Evolutionary conservation across 2,797 vertebrate species (phyloP), one percentile per base, ranked within the genome.

Genomic region (Clarias laeviceps): DNA sequence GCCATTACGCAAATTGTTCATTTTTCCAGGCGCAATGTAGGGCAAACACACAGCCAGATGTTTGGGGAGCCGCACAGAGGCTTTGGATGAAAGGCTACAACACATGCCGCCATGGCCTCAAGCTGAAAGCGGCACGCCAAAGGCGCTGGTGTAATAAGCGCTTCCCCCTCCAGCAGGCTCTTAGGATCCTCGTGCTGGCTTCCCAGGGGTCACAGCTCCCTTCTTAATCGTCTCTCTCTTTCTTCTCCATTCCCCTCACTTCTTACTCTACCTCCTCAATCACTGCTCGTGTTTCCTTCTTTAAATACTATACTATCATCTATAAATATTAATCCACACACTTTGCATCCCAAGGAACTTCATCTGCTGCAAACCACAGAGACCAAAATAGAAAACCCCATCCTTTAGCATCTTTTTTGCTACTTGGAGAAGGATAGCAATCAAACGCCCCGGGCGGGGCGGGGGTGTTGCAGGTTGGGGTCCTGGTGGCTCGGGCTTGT

Each of bases 11-110:
- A 86, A 88, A 89, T 89, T 85, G 89, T 87, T 84, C 77, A 61
- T 85, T 88, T 81, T 91, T 89, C 85, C 61, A 82, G 85, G 83
- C 84, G 1, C 59, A 40, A 85, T 89, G 90, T 87, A 83, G 88
- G 89, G 86, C 90, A 89, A 91, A 87, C 40, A 83, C 87, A 84
- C 65, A 82, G 88, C 87, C 91, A 92, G 91, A 93, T 93, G 91
- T 93, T 91, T 85, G 88, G 86, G 88, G 86, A 91, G 88, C 88
- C 66, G 54, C 61, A 86, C 64, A 84, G 83, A 90, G 72, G 89
- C 87, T 88, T 79, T 84, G 89, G 87, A 91, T 89, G 85, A 88
- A 87, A 89, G 88, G 78, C 84, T 86, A 85, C 84, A 85, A 84
- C 88, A 17, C 45, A 82, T 87, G 82, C 74, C 70, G 77, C 40